phyloP scores from a whole-genome alignment of 2,888 invertebrate genomes.

The Cerceris ruficornis region DNA sequence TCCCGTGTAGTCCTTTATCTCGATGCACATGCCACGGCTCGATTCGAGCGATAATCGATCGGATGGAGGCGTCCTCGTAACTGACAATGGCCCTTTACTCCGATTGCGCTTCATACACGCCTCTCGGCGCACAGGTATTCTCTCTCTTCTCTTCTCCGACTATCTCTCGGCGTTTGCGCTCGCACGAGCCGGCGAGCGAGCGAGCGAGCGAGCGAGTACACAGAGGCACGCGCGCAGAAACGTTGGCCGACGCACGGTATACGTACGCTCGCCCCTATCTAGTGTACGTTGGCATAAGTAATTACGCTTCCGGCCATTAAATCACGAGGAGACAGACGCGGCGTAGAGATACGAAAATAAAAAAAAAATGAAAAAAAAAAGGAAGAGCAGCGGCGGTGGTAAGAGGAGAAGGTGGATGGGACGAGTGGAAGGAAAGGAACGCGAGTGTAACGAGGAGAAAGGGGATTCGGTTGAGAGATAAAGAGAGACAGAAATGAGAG shows the following conservation, averaged over 20 bases:
- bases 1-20: slow-evolving; percentile 52
- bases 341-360: slow-evolving; percentile 52
- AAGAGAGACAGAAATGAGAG: slow-evolving; percentile 18
- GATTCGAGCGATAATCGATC: slow-evolving; percentile 64
- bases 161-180: neutral
- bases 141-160: slow-evolving; percentile 31
- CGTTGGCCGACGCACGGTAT: slow-evolving; percentile 1
- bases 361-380: slow-evolving; percentile 9
- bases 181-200: neutral
- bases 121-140: slow-evolving; percentile 50
- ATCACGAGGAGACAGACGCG: slow-evolving; percentile 63
- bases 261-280: slow-evolving; percentile 26
- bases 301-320: slow-evolving; percentile 77
- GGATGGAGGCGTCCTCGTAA: slow-evolving; percentile 46
- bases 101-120: slow-evolving; percentile 54
- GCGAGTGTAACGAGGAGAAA: slow-evolving; percentile 17
- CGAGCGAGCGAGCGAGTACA: too few species aligned
- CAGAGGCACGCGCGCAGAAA: too few species aligned
- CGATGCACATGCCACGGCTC: slow-evolving; percentile 49
- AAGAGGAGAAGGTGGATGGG: slow-evolving; percentile 29
- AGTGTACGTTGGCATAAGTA: slow-evolving; percentile 70
- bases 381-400: slow-evolving; percentile 10
- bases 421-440: slow-evolving; percentile 15
- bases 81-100: slow-evolving; percentile 58
- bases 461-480: neutral